phyloP scores from a whole-genome alignment of 2,113 vertebrate species.

The Chaenocephalus aceratus region DNA sequence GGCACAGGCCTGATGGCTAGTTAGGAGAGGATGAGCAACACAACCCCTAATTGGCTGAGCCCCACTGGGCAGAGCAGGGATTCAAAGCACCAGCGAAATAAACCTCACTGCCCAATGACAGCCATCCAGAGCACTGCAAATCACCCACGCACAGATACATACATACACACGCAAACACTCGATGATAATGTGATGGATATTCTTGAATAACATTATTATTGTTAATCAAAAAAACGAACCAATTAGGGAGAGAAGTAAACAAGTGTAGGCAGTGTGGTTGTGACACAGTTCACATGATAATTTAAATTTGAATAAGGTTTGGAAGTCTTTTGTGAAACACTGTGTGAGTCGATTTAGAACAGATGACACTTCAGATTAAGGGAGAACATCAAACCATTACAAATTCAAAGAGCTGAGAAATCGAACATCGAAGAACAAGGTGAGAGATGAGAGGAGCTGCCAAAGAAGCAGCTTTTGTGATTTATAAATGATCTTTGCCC shows the following conservation, averaged over 20 bases:
- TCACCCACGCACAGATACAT: background rate
- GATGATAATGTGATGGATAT: conserved; percentile 4
- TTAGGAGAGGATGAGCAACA: conserved; percentile 46
- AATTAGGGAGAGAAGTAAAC: conserved; percentile 7
- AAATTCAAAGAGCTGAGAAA: background rate
- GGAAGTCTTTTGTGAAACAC: background rate
- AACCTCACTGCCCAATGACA: conserved; percentile 31
- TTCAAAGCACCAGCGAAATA: conserved; percentile 28
- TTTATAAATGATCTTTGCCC: background rate
- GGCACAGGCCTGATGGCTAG: conserved; percentile 32
- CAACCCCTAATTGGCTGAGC: conserved; percentile 71
- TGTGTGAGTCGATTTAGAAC: background rate
- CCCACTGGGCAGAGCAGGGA: conserved; percentile 54
- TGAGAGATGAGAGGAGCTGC: too few relatives aligned
- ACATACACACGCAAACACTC: background rate
- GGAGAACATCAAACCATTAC: background rate
- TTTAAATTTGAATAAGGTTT: background rate
- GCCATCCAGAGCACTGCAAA: background rate
- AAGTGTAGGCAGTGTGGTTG: conserved; percentile 1
- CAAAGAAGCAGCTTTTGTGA: background rate
- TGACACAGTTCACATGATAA: background rate
- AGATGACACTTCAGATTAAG: conserved; percentile 10
- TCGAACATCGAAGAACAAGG: too few relatives aligned
- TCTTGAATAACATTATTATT: conserved; percentile 26
- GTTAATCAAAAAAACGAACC: conserved; percentile 26